phyloP scores from a whole-genome alignment of 2,888 invertebrate species.

The Perizoma affinitatum region DNA sequence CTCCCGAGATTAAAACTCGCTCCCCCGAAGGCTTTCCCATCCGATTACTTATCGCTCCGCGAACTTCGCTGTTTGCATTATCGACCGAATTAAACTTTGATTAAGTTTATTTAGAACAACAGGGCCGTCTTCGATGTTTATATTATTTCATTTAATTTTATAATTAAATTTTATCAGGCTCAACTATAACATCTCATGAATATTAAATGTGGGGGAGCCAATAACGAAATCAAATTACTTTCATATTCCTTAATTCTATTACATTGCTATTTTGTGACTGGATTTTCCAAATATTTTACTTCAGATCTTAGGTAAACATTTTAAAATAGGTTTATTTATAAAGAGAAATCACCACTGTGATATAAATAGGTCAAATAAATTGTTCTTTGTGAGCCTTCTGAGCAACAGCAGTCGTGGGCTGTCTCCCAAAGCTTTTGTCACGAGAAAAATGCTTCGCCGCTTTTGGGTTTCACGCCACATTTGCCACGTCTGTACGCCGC shows the following conservation, averaged over 20 bases:
- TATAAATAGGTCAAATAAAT: slow-evolving; percentile 24
- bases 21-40: slow-evolving; percentile 70
- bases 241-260: neutral
- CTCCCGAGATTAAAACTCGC: slow-evolving; percentile 70
- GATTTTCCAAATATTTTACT: slow-evolving; percentile 3
- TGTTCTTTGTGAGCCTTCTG: slow-evolving; percentile 30
- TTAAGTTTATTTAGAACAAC: slow-evolving; percentile 65
- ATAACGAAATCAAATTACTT: slow-evolving; percentile 32
- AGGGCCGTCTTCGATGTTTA: slow-evolving; percentile 44
- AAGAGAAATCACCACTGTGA: neutral
- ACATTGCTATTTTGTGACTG: neutral
- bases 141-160: slow-evolving; percentile 40
- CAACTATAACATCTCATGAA: slow-evolving; percentile 33
- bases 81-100: slow-evolving; percentile 77
- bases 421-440: slow-evolving; percentile 70
- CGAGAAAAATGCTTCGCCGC: slow-evolving; percentile 72
- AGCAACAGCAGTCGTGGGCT: slow-evolving; percentile 56
- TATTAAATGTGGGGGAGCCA: slow-evolving; percentile 24
- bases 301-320: neutral
- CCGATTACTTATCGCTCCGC: slow-evolving; percentile 70
- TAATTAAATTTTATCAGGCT: slow-evolving; percentile 28
- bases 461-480: slow-evolving; percentile 77
- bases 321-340: slow-evolving; percentile 6
- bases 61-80: slow-evolving; percentile 76
- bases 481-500: slow-evolving; percentile 68